These are phyloP conservation scores for Drosophila kurseongensis DNA, from an alignment of 1,140 invertebrate genomes.

Conservation along the genomic window DNA sequence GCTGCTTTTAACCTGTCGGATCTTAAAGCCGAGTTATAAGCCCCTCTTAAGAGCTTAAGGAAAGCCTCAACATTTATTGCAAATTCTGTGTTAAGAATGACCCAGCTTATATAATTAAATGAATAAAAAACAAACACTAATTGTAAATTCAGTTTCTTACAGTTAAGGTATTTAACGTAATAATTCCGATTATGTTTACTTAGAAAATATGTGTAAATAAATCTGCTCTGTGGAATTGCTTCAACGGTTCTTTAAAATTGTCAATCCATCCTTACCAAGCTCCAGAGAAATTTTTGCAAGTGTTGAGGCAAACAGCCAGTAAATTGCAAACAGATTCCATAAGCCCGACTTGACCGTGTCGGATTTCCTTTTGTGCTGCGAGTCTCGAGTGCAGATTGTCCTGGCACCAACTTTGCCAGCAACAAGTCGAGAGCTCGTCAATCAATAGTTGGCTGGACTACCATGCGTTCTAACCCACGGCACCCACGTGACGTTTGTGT, in stretches of 20 bases:
- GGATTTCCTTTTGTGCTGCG: slow-evolving; percentile 30
- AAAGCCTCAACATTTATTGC: not conserved
- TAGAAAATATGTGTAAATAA: not conserved
- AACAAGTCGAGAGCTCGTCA: slow-evolving; percentile 37
- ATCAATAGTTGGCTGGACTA: slow-evolving; percentile 19
- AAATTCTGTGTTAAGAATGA: too few species aligned
- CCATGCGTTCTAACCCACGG: not conserved
- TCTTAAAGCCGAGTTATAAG: slow-evolving; percentile 9
- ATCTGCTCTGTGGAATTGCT: too few species aligned
- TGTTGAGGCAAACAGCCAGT: not conserved
- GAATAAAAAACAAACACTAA: too few species aligned
- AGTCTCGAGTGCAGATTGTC: slow-evolving; percentile 26
- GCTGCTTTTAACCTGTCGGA: slow-evolving; percentile 7
- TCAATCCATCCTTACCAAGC: not conserved
- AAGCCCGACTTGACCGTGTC: slow-evolving; percentile 9
- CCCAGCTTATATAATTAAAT: too few species aligned
- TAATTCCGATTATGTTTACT: not conserved
- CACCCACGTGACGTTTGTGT: slow-evolving; percentile 1
- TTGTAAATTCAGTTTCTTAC: too few species aligned
- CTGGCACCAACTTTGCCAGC: slow-evolving; percentile 33
- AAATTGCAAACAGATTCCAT: not conserved
- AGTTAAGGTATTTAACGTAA: too few species aligned
- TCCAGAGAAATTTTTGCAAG: not conserved
- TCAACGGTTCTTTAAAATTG: not conserved
- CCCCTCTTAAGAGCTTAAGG: too few species aligned